A percentile compares a stretch with the other conserved stretches of the same genome.
Conservation (phyloP, 2,888 invertebrate genomes). For the Gymnosoma rotundatum region DNA sequence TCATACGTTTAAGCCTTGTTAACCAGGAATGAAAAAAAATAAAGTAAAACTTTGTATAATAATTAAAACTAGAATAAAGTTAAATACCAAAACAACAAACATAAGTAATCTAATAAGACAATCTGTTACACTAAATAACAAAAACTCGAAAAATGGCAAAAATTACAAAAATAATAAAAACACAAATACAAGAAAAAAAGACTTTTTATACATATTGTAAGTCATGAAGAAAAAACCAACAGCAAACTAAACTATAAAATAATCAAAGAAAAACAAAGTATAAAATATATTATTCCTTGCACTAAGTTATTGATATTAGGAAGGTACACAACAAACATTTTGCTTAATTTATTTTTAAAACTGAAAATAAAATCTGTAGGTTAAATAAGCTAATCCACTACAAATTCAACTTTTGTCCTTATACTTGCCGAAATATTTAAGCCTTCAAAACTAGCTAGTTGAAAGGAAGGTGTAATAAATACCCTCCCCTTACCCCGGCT, state of each 20-base stretch:
- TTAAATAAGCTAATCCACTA: too few relatives aligned
- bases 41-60: background rate
- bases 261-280: background rate
- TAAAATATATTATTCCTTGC: background rate
- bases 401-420: too few relatives aligned
- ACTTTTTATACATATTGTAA: background rate
- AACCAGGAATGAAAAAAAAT: background rate
- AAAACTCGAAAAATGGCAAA: background rate
- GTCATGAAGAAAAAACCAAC: too few relatives aligned
- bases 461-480: too few relatives aligned
- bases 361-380: too few relatives aligned
- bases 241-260: background rate
- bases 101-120: constrained; percentile 46
- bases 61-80: constrained; percentile 18
- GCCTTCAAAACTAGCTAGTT: too few relatives aligned
- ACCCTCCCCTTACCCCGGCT: too few relatives aligned
- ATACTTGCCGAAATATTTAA: too few relatives aligned
- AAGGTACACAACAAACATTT: background rate
- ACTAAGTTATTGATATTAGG: background rate
- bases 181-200: background rate
- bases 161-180: too few relatives aligned
- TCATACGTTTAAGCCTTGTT: too few relatives aligned
- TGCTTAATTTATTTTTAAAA: too few relatives aligned
- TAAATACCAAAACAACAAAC: constrained; percentile 24
- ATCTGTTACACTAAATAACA: constrained; percentile 58